A percentile compares a stretch with the other conserved stretches of the same genome.
Evolutionary conservation across 2,797 vertebrate species (phyloP).

Genomic region (Moxostoma hubbsi): DNA sequence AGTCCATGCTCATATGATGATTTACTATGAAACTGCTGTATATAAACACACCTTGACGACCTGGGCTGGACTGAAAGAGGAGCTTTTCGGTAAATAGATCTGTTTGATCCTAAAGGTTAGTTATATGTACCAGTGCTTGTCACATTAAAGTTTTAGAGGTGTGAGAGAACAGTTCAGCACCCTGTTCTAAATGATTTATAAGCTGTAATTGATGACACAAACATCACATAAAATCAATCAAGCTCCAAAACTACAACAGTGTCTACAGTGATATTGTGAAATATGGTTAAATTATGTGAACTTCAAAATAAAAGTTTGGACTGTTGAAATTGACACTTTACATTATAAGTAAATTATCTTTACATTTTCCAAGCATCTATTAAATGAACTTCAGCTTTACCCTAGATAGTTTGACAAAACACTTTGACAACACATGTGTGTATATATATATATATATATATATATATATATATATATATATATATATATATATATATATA

Average conservation of each 20-base stretch:
- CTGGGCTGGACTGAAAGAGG: too few relatives aligned
- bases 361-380: not conserved
- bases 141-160: constrained; percentile 59
- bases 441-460: too few relatives aligned
- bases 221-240: not conserved
- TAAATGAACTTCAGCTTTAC: not conserved
- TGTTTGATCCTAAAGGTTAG: constrained; percentile 54
- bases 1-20: not conserved
- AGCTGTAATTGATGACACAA: constrained; percentile 54
- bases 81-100: constrained; percentile 33
- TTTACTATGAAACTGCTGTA: too few relatives aligned
- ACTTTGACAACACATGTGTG: too few relatives aligned
- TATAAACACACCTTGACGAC: too few relatives aligned
- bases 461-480: too few relatives aligned
- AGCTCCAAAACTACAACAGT: not conserved
- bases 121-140: constrained; percentile 59
- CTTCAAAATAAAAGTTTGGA: not conserved
- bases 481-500: too few relatives aligned
- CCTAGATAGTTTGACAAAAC: too few relatives aligned
- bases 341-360: not conserved
- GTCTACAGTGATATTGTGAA: not conserved
- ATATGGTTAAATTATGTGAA: not conserved
- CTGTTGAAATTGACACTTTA: not conserved
- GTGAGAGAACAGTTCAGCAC: constrained; percentile 43
- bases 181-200: constrained; percentile 52